Conservation (phyloP, 2,888 invertebrate species). For the Melinopterus prodromus region DNA sequence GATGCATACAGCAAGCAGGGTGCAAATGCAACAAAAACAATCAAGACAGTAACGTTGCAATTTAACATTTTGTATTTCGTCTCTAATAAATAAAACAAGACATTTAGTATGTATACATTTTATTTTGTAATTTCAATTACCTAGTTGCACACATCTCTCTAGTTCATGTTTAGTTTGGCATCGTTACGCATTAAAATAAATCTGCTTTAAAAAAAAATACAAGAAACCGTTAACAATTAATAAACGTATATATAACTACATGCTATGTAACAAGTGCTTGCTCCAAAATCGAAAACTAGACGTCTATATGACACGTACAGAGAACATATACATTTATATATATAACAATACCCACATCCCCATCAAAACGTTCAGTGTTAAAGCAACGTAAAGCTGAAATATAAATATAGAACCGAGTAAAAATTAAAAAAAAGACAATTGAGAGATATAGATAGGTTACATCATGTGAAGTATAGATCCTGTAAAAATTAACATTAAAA, state of each 20-base stretch:
- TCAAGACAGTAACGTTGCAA: no score
- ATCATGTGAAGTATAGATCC: not conserved
- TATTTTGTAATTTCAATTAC: constrained; percentile 31
- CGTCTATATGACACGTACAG: constrained; percentile 33
- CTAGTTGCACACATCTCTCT: constrained; percentile 37
- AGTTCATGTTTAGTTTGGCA: constrained; percentile 39
- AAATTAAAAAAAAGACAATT: not conserved
- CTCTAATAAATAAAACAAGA: constrained; percentile 31
- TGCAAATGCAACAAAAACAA: no score
- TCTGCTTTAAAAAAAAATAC: constrained; percentile 29
- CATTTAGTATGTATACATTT: constrained; percentile 30
- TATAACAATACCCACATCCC: constrained; percentile 34
- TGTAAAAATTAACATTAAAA: constrained; percentile 6
- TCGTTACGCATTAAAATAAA: constrained; percentile 25
- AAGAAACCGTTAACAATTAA: constrained; percentile 34
- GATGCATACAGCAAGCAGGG: no score
- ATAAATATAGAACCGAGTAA: constrained; percentile 7
- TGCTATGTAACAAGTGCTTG: constrained; percentile 39
- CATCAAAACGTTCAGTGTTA: constrained; percentile 11
- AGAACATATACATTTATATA: not conserved
- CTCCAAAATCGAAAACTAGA: constrained; percentile 30
- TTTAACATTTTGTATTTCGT: no score
- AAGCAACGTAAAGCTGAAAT: constrained; percentile 20
- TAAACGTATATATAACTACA: constrained; percentile 28
- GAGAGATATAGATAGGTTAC: not conserved